Base-by-base conservation (phyloP, 2,797 vertebrate species). In the Lepilemur ruficaudatus region DNA sequence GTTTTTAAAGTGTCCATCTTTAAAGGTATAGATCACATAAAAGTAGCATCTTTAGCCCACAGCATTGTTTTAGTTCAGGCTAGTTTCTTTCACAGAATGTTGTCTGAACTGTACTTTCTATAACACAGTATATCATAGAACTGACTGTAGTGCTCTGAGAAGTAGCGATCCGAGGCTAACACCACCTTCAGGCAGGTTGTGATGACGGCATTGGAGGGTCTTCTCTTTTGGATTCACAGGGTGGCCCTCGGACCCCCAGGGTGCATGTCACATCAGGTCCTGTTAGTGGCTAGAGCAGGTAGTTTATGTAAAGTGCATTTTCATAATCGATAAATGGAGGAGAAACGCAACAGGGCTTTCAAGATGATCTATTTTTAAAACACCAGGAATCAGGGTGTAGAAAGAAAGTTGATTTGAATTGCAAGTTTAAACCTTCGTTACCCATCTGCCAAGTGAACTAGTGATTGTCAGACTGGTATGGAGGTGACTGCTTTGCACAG, bases 341-440 rank as follows among this genome's bases (percentile, higher is more conserved):
- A 78, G 59, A 69, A 57, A 35, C 15, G 2, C 32, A 61, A 87
- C 25, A n/a, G 1, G 72, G 38, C 41, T 88, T 86, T 95, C 50
- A 32, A 78, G 75, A 59, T 17, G 57, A 43, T 70, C 50, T 50
- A 5, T 52, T 65, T 65, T 41, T 7, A 67, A 81, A 72, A 52
- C 50, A 41, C 43, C 0, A 1, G 8, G 69, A 72, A 87, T 23
- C 12, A 3, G 78, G 30, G 46, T 12, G 5, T 2, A 73, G 75
- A 78, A 48, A 80, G 30, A 14, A 82, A 82, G 78, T 38, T n/a
- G 55, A 52, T 94, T 65, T 72, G 89, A 91, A 82, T 43, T 38
- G 13, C 10, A 61, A 11, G 35, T n/a, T 25, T 75, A n/a, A 86
- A 57, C 41, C 38, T 32, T 52, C 43, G 65, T 41, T 61, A 20